Evolutionary conservation across 2,113 vertebrate genomes (phyloP).

Genomic region (Colinus virginianus): DNA sequence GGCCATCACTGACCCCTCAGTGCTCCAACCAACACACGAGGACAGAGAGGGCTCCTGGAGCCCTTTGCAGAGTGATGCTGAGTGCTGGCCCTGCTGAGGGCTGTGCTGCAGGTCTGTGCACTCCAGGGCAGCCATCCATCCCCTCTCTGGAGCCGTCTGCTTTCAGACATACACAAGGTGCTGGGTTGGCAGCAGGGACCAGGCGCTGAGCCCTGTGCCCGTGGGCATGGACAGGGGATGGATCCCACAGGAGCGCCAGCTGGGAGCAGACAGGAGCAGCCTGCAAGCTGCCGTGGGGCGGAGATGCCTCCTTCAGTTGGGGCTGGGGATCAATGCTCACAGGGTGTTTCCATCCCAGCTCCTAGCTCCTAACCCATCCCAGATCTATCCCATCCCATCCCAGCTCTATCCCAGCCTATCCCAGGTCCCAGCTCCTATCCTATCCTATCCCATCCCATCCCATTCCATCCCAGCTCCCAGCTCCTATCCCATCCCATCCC

Average conservation of each 20-base stretch:
- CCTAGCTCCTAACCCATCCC: background rate
- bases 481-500: too few relatives aligned
- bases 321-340: background rate
- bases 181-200: rapidly evolving
- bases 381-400: too few relatives aligned
- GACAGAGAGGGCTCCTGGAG: rapidly evolving
- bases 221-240: background rate
- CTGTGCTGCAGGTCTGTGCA: background rate
- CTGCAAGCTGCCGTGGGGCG: too few relatives aligned
- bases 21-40: rapidly evolving
- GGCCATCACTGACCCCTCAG: too few relatives aligned
- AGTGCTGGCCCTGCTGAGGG: background rate
- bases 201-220: background rate
- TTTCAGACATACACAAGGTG: background rate
- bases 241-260: rapidly evolving
- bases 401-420: too few relatives aligned
- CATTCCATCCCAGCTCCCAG: too few relatives aligned
- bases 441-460: too few relatives aligned
- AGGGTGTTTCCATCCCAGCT: background rate
- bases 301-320: background rate
- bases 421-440: too few relatives aligned
- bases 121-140: background rate
- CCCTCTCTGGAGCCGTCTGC: background rate
- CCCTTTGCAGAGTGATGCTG: rapidly evolving
- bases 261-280: background rate